A percentile compares a stretch with the other conserved stretches of the same genome.
These are phyloP conservation scores for Ectemnius continuus DNA, from an alignment of 2,888 invertebrate species.

Conservation along the genomic window DNA sequence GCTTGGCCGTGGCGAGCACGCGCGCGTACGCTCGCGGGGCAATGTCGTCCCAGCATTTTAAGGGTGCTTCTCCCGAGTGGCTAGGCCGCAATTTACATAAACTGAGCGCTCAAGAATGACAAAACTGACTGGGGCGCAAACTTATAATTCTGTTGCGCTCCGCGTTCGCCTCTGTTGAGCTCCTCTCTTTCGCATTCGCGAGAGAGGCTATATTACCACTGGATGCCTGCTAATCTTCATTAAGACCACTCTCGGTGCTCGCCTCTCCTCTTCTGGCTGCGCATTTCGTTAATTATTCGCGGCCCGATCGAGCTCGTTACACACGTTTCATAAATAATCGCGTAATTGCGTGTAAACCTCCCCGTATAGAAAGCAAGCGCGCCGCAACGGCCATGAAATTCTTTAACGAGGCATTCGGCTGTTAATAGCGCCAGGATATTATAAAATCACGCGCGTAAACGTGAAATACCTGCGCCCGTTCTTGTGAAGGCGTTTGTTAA, in stretches of 20 bases:
- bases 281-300: slow-evolving; percentile 4
- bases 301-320: background rate
- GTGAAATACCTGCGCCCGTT: background rate
- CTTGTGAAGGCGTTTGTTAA: background rate
- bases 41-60: slow-evolving; percentile 60
- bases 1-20: slow-evolving; percentile 20
- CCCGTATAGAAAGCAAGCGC: background rate
- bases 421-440: background rate
- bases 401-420: slow-evolving; percentile 4
- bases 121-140: slow-evolving; percentile 56
- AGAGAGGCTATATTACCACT: slow-evolving; percentile 24
- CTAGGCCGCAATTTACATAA: slow-evolving; percentile 62
- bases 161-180: slow-evolving; percentile 17
- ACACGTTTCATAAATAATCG: slow-evolving; percentile 1
- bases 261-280: background rate
- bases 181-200: slow-evolving; percentile 27
- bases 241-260: slow-evolving; percentile 20
- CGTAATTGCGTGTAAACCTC: background rate
- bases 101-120: slow-evolving; percentile 54
- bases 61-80: slow-evolving; percentile 56
- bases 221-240: slow-evolving; percentile 32
- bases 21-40: slow-evolving; percentile 19
- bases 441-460: background rate
- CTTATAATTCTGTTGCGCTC: slow-evolving; percentile 52
- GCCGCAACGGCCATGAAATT: background rate